These are phyloP conservation scores for Pseudomugil gertrudae DNA, from an alignment of 2,797 vertebrate genomes.

Conservation along the genomic window DNA sequence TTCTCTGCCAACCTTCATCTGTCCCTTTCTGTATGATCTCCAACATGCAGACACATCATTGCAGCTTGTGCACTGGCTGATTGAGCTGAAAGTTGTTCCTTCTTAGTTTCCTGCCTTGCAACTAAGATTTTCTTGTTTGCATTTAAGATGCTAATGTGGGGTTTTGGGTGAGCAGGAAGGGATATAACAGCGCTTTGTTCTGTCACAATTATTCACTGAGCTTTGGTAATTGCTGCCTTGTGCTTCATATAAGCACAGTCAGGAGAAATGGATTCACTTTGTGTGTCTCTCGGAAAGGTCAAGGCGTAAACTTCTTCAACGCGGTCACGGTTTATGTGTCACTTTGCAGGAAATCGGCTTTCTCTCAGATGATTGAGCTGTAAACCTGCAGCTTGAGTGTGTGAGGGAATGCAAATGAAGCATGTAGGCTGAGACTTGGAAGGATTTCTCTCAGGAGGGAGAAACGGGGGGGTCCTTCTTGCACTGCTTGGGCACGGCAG, in stretches of 20 bases:
- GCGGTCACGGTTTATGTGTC: conserved; percentile 35
- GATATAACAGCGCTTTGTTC: conserved; percentile 62
- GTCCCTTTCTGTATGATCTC: not conserved
- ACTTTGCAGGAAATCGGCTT: conserved; percentile 44
- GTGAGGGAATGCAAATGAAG: conserved; percentile 59
- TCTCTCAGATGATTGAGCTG: conserved; percentile 46
- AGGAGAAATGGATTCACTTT: conserved; percentile 63
- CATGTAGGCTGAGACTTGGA: conserved; percentile 30
- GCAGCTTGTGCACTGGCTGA: conserved; percentile 1
- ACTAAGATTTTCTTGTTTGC: conserved; percentile 69
- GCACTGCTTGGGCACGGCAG: conserved; percentile 23
- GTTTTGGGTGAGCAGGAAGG: conserved; percentile 68
- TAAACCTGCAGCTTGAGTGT: conserved; percentile 17
- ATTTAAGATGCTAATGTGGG: conserved; percentile 81
- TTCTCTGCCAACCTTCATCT: not conserved
- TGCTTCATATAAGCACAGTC: conserved; percentile 56
- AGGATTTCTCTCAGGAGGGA: conserved; percentile 19
- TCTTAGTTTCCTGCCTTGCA: conserved; percentile 46
- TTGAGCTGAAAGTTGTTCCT: conserved; percentile 4
- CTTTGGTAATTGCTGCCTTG: conserved; percentile 66
- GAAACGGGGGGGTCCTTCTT: conserved; percentile 9
- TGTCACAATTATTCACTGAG: conserved; percentile 72
- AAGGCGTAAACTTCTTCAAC: conserved; percentile 29
- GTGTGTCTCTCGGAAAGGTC: conserved; percentile 70
- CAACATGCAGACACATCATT: not conserved